Evolutionary conservation across 2,888 invertebrate species (phyloP), one percentile per base, ranked within the genome.

Genomic region (Chrysotoxum bicinctum): DNA sequence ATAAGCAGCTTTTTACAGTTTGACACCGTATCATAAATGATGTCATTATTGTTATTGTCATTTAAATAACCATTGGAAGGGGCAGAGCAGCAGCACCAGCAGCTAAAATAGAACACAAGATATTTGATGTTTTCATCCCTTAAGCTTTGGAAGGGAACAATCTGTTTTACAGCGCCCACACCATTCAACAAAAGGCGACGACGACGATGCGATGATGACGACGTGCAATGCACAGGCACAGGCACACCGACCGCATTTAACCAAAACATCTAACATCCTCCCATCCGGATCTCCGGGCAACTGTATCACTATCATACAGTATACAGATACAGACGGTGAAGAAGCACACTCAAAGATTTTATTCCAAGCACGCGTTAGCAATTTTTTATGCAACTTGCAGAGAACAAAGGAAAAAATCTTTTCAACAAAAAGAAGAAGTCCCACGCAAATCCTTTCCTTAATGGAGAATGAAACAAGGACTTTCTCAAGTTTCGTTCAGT

Each of bases 311-410:
- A 76, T 66, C 76, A 56, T 43, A 64, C 21, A 64, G 64, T 64
- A 26, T 26, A 45, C 32, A 56, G 19, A 35, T 35, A 64, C 30
- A 66, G 48, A 50, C 50, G 10, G 32, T 30, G 64, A 64, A 64
- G 45, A 64, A 45, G 19, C 21, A 56, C 37, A 54, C 58, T 70
- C 30, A 16, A 70, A 45, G 54, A 70, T 69, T 76, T 76, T 85
- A 91, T 91, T 89, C 91, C 66, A 87, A 88, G 89, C 91, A 91
- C 91, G 91, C 90, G 90, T 90, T 89, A 88, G 90, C 91, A 91
- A 91, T 91, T 91, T 91, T 90, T 91, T 91, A 91, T 91, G 90
- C 90, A 91, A 91, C 91, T 91, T 85, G 85, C 81, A 85, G 76
- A 80, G 70, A 40, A 40, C 50, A 60, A 69, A 78, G 45, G 45